Evolutionary conservation across 2,113 vertebrate genomes (phyloP), one percentile per base, ranked within the genome.

Genomic region (Chloebia gouldiae): DNA sequence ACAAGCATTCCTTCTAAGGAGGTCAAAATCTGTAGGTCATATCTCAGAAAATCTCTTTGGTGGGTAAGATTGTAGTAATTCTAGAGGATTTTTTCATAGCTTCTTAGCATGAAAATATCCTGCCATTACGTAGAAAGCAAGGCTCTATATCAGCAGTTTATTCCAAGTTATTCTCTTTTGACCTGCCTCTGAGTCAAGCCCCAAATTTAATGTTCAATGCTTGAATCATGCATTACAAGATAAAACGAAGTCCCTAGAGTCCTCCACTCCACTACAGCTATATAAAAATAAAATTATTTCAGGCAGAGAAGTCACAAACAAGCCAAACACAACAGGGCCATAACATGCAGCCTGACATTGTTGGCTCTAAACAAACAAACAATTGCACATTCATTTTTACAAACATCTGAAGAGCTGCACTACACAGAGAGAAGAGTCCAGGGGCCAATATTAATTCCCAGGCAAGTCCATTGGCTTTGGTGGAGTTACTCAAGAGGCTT

Each of bases 291-390:
- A 91, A 86, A 81, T n/a, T 35, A 86, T 81, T 93, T 95, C 82
- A 88, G 90, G 47, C 64, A 68, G 79, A 86, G 82, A 88, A 90
- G 60, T 82, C 90, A 82, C 37, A n/a, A 96, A 83, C 76, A 94
- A 95, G 83, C 88, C 82, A 95, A 93, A 88, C 60, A 53, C 90
- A 96, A 91, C 88, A 68, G 56, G 85, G 25, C 60, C 33, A 71
- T 60, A 81, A 75, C 22, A 45, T 39, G 51, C 56, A 90, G 88
- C 56, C 71, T 75, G 63, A 69, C 51, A 78, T 49, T 65, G 72
- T 22, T 88, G 90, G 86, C 83, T 95, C 66, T 91, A 80, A 87
- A 87, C 56, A 93, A 97, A 92, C 81, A 95, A 92, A 77, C 83
- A 93, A 89, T 73, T 86, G 87, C 79, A 88, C 75, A 70, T 86